Evolutionary conservation across 2,797 vertebrate genomes (phyloP).

Genomic region (Prunella strophiata): DNA sequence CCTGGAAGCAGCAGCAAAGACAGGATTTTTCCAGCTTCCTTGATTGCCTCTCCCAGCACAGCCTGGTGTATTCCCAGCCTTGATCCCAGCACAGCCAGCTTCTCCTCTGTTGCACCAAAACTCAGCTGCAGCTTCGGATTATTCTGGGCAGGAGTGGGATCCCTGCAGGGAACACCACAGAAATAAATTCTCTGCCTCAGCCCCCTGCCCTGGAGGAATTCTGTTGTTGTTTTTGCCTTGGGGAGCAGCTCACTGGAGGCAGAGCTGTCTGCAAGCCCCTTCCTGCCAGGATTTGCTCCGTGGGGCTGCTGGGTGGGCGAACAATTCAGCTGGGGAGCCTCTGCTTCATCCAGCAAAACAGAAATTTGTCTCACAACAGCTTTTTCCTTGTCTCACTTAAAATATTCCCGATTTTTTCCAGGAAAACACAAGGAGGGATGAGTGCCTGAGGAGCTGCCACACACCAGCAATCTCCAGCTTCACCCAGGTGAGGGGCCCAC

Average conservation of each 20-base stretch:
- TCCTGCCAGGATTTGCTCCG: not conserved
- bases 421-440: not conserved
- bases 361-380: not conserved
- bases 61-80: not conserved
- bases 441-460: not conserved
- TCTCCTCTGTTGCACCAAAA: not conserved
- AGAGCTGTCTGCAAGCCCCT: not conserved
- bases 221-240: not conserved
- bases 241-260: not conserved
- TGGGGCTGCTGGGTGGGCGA: not conserved
- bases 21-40: not conserved
- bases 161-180: not conserved
- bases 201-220: not conserved
- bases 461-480: not conserved
- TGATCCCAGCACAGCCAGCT: not conserved
- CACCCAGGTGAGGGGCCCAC: not conserved
- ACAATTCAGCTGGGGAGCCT: not conserved
- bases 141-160: not conserved
- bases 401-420: not conserved
- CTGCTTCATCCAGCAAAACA: not conserved
- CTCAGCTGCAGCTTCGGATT: not conserved
- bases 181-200: not conserved
- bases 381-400: not conserved
- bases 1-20: not conserved
- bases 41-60: not conserved